Base-by-base conservation (phyloP, 92 coral and sea anemone species). In the Plumapathes pennacea region DNA sequence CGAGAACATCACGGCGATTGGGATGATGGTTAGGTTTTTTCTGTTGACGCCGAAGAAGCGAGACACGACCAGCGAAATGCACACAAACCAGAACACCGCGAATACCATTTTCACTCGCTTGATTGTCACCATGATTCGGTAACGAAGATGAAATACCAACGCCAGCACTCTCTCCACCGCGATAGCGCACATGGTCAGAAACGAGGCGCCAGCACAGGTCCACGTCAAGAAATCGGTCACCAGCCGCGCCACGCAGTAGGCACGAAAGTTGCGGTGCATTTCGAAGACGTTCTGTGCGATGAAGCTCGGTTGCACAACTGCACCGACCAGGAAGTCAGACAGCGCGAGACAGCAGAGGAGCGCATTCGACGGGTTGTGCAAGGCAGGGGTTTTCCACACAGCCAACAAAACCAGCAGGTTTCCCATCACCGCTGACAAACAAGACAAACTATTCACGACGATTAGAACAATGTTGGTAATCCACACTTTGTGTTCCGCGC, bases 121-220 rank as follows among this genome's bases (percentile, higher is more conserved):
- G 10, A 48, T 27, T 24, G 60, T 64, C 17, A 64, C 71, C 25
- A 64, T 9, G 4, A 3, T 33, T 23, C 29, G 32, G 21, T 64
- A 64, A 12, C 71, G 11, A 25, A 64, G 19, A 40, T 64, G 71
- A 2, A 64, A 32, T 23, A 49, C 40, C 15, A 64, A 49, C 3
- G 71, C 71, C 8, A 64, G 60, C 27, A 34, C 30, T 50, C 71
- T 49, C 49, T 64, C 71, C 2, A 64, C 71, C 26, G 71, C 38
- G 51, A 64, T 64, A 14, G 71, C 60, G 2, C 48, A 24, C 6
- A 64, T 64, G 27, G 51, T 50, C 71, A 64, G 17, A 40, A 64
- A 64, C 15, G 71, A 64, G 1, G 51, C 71, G 4, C 71, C 71
- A 4, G 50, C 71, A 32, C 71, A 64, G 3, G 51, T 50, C 71